Conservation (phyloP, 2,113 vertebrate genomes). For the Nothobranchius kuhntae region DNA sequence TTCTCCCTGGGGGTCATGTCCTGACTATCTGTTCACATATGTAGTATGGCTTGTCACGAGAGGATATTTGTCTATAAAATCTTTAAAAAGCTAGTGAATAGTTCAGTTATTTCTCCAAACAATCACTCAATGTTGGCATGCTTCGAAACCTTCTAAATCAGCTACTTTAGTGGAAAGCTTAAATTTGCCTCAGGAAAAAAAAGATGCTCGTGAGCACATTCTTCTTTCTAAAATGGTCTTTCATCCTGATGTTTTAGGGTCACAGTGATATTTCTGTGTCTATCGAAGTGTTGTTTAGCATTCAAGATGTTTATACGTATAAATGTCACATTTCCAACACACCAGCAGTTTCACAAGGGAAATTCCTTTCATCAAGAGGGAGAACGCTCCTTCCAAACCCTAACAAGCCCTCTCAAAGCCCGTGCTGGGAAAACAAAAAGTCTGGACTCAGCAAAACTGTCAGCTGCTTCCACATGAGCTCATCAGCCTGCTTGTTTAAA, state of each 20-base stretch:
- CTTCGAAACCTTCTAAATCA: neutral
- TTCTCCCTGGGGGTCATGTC: no score
- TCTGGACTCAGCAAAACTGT: conserved; percentile 65
- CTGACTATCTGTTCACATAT: no score
- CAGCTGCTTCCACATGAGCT: conserved; percentile 22
- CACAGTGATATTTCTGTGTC: neutral
- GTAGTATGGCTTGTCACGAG: no score
- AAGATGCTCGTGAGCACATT: neutral
- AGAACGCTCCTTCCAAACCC: conserved; percentile 19
- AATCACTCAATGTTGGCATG: neutral
- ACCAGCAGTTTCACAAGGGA: conserved; percentile 31
- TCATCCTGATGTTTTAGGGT: conserved; percentile 9
- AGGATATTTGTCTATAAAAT: neutral
- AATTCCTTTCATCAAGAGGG: conserved; percentile 40
- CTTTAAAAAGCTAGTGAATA: neutral
- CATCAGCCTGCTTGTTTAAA: conserved; percentile 47
- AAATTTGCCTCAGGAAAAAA: neutral
- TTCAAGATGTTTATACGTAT: conserved; percentile 24
- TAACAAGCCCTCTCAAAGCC: conserved; percentile 50
- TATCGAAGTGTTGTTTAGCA: conserved; percentile 7
- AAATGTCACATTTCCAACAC: conserved; percentile 38
- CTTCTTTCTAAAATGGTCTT: conserved; percentile 16
- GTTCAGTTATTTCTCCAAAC: neutral
- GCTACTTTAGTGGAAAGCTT: neutral
- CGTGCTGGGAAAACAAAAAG: conserved; percentile 25